Percentiles rank a stretch among this genome's conserved stretches.
Evolutionary conservation across 2,113 vertebrate species (phyloP).

Genomic region (Dendrocopos noguchii): DNA sequence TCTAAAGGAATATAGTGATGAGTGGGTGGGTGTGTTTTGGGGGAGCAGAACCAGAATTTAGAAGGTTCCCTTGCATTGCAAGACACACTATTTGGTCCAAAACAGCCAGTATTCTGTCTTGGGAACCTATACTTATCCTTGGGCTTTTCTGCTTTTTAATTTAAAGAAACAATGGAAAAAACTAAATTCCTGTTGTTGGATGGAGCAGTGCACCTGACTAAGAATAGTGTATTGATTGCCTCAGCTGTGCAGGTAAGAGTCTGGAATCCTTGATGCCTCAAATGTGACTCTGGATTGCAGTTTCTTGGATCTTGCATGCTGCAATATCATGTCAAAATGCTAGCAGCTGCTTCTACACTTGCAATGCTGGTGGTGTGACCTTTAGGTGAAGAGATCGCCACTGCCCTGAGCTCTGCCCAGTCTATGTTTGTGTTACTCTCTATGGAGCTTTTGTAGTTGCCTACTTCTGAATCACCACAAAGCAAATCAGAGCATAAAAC

Average conservation of each 20-base stretch:
- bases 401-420: not conserved
- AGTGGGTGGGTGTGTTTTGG: not conserved
- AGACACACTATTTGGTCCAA: not conserved
- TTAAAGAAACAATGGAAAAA: not conserved
- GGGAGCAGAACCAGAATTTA: not conserved
- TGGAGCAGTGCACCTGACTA: not conserved
- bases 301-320: not conserved
- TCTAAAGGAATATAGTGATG: not conserved
- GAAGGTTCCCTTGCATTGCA: not conserved
- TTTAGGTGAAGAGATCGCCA: not conserved
- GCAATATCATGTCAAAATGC: not conserved
- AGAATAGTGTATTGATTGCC: not conserved
- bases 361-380: not conserved
- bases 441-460: not conserved
- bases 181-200: not conserved
- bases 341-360: conserved; percentile 10
- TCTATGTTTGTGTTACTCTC: not conserved
- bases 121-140: not conserved
- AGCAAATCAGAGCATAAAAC: not conserved
- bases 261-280: not conserved
- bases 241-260: not conserved
- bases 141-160: not conserved
- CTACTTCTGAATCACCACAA: not conserved
- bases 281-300: not conserved
- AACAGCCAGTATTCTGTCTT: not conserved